Percentiles rank a stretch among this genome's conserved stretches.
These are phyloP conservation scores for Ophiodon elongatus DNA, from an alignment of 2,113 vertebrate species.

Conservation along the genomic window DNA sequence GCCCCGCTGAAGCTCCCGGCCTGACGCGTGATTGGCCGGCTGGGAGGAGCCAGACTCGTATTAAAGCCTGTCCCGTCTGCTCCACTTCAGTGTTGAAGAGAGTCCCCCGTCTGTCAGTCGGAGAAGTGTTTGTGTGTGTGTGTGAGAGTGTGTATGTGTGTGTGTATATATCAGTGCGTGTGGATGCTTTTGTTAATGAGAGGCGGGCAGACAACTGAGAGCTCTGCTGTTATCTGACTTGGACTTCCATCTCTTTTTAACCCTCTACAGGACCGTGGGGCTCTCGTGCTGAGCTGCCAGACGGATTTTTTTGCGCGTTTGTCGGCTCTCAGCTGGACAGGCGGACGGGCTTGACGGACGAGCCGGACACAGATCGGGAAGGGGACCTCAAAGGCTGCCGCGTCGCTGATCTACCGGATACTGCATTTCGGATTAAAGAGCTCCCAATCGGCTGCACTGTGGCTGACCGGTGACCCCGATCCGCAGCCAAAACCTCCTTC, in stretches of 20 bases:
- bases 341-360: constrained; percentile 17
- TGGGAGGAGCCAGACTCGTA: constrained; percentile 78
- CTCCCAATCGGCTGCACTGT: constrained; percentile 28
- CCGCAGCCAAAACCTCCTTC: constrained; percentile 42
- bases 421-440: constrained; percentile 44
- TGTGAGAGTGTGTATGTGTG: constrained; percentile 43
- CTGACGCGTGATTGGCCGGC: constrained; percentile 73
- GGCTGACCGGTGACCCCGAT: constrained; percentile 54
- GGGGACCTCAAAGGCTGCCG: constrained; percentile 36
- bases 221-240: constrained; percentile 33
- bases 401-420: constrained; percentile 22
- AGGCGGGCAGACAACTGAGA: constrained; percentile 9
- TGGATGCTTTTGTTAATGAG: constrained; percentile 53
- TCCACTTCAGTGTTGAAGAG: constrained; percentile 74
- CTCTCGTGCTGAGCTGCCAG: constrained; percentile 10
- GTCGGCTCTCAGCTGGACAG: constrained; percentile 44
- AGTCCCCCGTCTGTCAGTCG: constrained; percentile 55
- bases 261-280: constrained; percentile 44
- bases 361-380: not conserved
- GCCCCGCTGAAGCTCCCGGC: constrained; percentile 42
- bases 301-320: constrained; percentile 15
- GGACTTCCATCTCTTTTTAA: constrained; percentile 43
- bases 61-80: constrained; percentile 81
- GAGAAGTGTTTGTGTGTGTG: constrained; percentile 57
- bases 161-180: constrained; percentile 33